Base-by-base conservation (phyloP, 2,888 invertebrate genomes). In the Nomada lathburiana region DNA sequence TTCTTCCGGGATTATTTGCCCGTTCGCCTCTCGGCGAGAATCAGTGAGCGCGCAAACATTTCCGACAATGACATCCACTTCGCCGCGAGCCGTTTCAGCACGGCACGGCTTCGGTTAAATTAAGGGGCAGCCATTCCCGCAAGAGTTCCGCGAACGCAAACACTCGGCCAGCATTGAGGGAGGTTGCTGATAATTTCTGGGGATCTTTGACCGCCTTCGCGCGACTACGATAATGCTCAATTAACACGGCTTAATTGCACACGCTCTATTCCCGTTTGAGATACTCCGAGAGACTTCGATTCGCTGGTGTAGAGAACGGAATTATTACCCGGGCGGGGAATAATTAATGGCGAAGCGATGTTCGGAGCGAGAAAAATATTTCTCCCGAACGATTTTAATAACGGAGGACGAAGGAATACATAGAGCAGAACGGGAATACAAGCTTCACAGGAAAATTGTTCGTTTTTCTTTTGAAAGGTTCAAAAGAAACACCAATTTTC, bases 51-150 rank as follows among this genome's bases (percentile, higher is more conserved):
- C n/a, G n/a, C 53, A 72, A 62, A 23, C 63, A 53, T 63, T 53
- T 60, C 52, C 68, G 68, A 68, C 68, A 68, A 60, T 68, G 74
- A 62, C 68, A 59, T 74, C 57, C 29, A 50, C 60, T 36, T 64
- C 44, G 44, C 72, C 42, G 2, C 13, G 63, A 44, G 72, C 64
- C 63, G 72, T 72, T 72, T 55, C 36, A 71, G 71, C 71, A 9
- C n/a, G 64, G 73, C 23, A 47, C 13, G 47, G 47, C 47, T 73
- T 65, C 44, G n/a, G 57, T 26, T 64, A 73, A 73, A 73, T 73
- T 64, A 72, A 72, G 64, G 73, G 36, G 36, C 20, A 20, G 50
- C 60, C 36, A 18, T 60, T 52, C 47, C 59, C 47, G 10, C 50
- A n/a, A 9, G 16, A 53, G 23, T 57, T 44, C 29, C 50, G 29